Base-by-base conservation (phyloP, 2,888 invertebrate species). In the Drosophila quinaria region DNA sequence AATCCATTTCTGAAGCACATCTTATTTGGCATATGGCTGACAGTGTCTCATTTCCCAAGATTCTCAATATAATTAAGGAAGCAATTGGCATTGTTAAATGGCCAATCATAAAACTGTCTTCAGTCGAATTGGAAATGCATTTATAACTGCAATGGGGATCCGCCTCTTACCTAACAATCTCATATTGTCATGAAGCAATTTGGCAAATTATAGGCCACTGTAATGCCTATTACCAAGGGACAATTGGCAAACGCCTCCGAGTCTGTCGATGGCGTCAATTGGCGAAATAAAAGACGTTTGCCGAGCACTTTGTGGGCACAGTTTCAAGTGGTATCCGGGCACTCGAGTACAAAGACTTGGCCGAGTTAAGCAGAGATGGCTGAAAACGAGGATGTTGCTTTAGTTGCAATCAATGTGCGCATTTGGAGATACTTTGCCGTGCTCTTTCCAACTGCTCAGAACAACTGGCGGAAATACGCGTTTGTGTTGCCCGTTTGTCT, bases 341-440 rank as follows among this genome's bases (percentile, higher is more conserved):
- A 47, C 44, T 67, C 41, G 42, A 70, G 25, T 6, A 49, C 4
- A 13, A 42, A 31, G 4, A 33, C 25, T 50, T 42, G 39, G 29
- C 33, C 49, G 22, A 42, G 33, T 29, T 33, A 39, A 33, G 37
- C 13, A 47, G 19, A 35, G 54, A 90, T 91, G 90, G 41, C 72
- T 8, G 81, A 80, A 55, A 74, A 84, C 63, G 80, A 89, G 69
- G 87, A 90, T 35, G 82, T 91, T 71, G 75, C 91, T 19, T 78
- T 91, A 60, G 67, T 89, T 51, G 64, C 61, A 52, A 89, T 91
- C 74, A 91, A 92, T 69, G 87, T 92, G 51, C 85, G 87, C 58
- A 77, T 90, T 74, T 92, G 89, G 90, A 81, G 85, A 47, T 80
- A 81, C 54, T 71, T 90, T 47, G 89, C 86, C 3, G 80, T 92